A percentile compares a stretch with the other conserved stretches of the same genome.
Evolutionary conservation across 2,797 vertebrate genomes (phyloP).

Genomic region (Peromyscus attwateri): DNA sequence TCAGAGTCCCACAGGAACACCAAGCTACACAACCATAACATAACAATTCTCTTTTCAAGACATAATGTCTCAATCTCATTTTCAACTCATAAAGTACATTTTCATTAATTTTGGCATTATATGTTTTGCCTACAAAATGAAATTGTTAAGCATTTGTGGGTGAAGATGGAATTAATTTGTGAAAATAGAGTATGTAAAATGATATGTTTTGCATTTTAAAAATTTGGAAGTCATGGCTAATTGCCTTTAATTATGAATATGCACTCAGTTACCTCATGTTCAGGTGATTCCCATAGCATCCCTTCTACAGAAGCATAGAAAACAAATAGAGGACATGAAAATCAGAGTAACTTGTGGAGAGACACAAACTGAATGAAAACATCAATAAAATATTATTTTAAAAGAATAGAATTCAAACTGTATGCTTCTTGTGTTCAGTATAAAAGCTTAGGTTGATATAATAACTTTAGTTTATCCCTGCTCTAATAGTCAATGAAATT

Average conservation of each 20-base stretch:
- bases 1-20: no score
- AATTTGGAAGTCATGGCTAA: not conserved
- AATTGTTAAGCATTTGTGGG: not conserved
- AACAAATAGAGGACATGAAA: not conserved
- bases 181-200: not conserved
- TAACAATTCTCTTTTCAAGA: not conserved
- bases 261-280: not conserved
- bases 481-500: not conserved
- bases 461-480: not conserved
- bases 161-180: not conserved
- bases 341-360: not conserved
- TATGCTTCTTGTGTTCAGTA: not conserved
- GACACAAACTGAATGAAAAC: not conserved
- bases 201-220: not conserved
- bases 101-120: not conserved
- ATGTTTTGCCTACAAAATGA: not conserved
- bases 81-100: conserved; percentile 5
- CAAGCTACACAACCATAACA: no score
- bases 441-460: not conserved
- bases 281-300: not conserved
- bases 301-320: not conserved
- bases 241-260: not conserved
- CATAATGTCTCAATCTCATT: not conserved
- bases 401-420: not conserved
- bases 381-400: not conserved